A percentile compares a stretch with the other conserved stretches of the same genome.
phyloP scores from a whole-genome alignment of 2,888 invertebrate species.

The Latrodectus hesperus region DNA sequence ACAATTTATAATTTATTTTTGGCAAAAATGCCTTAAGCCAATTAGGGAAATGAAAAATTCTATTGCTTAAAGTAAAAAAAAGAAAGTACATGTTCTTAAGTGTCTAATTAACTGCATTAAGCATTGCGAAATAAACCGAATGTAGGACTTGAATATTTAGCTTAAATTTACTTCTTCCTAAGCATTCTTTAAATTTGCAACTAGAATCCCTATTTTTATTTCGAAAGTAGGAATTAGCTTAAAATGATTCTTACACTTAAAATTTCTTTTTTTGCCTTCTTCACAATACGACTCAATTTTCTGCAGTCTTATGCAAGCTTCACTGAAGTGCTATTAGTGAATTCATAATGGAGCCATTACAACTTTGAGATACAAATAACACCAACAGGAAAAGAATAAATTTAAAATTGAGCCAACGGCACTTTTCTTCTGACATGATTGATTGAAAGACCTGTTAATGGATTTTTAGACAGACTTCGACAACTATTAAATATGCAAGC shows the following conservation, averaged over 20 bases:
- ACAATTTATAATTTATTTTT: too few species aligned
- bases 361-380: constrained; percentile 22
- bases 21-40: too few species aligned
- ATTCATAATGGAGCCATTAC: constrained; percentile 43
- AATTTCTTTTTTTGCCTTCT: background rate
- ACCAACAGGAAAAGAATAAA: constrained; percentile 38
- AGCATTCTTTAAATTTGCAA: too few species aligned
- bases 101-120: too few species aligned
- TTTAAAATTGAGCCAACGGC: constrained; percentile 1
- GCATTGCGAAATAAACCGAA: too few species aligned
- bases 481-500: constrained; percentile 45
- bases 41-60: too few species aligned
- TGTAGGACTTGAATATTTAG: too few species aligned
- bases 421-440: constrained; percentile 42
- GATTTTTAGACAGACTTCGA: constrained; percentile 43
- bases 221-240: background rate
- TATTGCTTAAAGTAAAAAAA: too few species aligned
- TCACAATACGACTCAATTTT: background rate
- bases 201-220: background rate
- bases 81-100: too few species aligned
- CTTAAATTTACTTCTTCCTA: too few species aligned
- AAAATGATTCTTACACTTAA: background rate
- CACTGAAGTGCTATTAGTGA: constrained; percentile 21
- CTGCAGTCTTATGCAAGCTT: background rate
- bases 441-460: constrained; percentile 42